phyloP scores from a whole-genome alignment of 1,140 invertebrate genomes.

The Heliconius melpomene region DNA sequence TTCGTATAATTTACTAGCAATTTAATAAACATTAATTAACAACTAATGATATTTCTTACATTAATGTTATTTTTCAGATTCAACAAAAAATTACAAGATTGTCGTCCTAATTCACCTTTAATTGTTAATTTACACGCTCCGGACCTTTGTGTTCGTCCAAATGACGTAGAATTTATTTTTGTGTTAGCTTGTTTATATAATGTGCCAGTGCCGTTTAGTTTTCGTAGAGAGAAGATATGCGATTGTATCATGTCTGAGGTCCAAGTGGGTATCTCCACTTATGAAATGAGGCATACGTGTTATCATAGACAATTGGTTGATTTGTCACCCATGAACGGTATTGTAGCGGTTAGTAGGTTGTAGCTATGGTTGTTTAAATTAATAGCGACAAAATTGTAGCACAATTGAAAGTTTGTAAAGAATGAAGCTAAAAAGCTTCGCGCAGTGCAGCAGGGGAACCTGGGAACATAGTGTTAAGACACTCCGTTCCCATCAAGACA shows the following conservation, averaged over 20 bases:
- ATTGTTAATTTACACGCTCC: conserved; percentile 66
- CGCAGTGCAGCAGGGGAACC: no score
- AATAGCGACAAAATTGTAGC: no score
- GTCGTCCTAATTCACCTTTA: conserved; percentile 63
- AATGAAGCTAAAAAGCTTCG: no score
- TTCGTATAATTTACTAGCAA: conserved; percentile 47
- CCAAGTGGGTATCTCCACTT: conserved; percentile 65
- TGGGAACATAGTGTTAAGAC: no score
- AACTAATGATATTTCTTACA: not conserved
- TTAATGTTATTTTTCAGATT: conserved; percentile 50
- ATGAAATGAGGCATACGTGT: conserved; percentile 69
- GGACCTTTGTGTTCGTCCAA: conserved; percentile 57
- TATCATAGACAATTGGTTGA: conserved; percentile 61
- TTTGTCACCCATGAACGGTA: conserved; percentile 58
- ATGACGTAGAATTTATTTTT: conserved; percentile 62
- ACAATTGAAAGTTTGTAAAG: no score
- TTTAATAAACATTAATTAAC: not conserved
- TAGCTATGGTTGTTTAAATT: not conserved
- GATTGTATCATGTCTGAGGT: conserved; percentile 73
- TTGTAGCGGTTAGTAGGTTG: conserved; percentile 53
- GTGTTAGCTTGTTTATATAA: conserved; percentile 64
- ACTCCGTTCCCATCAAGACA: no score
- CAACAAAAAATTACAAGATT: conserved; percentile 65
- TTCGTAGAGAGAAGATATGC: conserved; percentile 73
- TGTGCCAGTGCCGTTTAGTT: conserved; percentile 59